Evolutionary conservation across 2,113 vertebrate genomes (phyloP).

Genomic region (Rana temporaria): DNA sequence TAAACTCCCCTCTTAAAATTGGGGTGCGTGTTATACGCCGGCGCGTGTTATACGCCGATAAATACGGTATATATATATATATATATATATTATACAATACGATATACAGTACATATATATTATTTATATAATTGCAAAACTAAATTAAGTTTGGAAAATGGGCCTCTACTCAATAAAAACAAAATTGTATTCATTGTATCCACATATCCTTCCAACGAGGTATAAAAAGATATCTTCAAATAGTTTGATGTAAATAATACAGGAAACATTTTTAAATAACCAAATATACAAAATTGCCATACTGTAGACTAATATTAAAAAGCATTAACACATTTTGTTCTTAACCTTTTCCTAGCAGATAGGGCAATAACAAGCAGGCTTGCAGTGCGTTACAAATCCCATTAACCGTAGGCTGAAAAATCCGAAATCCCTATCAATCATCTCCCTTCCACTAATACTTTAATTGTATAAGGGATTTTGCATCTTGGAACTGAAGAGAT

Average conservation of each 20-base stretch:
- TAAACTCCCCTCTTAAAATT: no score
- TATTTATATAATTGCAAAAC: no score
- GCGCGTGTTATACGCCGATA: no score
- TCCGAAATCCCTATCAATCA: conserved; percentile 38
- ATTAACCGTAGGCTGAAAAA: conserved; percentile 35
- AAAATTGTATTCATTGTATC: background rate
- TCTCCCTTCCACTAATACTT: conserved; percentile 44
- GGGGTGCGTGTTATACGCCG: no score
- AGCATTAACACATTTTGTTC: conserved; percentile 31
- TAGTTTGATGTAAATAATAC: background rate
- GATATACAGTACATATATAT: no score
- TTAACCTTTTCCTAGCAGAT: conserved; percentile 26
- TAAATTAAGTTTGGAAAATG: no score
- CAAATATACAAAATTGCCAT: conserved; percentile 3
- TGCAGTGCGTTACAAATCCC: conserved; percentile 38
- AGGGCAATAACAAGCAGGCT: conserved; percentile 23
- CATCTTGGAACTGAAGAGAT: conserved; percentile 34
- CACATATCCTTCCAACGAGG: background rate
- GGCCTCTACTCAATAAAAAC: no score
- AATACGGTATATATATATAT: no score
- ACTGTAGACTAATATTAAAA: conserved; percentile 17
- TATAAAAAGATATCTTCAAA: background rate
- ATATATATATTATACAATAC: no score
- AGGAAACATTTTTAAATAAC: background rate
- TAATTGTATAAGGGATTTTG: conserved; percentile 46